Percentiles rank a stretch among this genome's conserved stretches.
Evolutionary conservation across 2,888 invertebrate genomes (phyloP).

Genomic region (Ectemnius cavifrons): DNA sequence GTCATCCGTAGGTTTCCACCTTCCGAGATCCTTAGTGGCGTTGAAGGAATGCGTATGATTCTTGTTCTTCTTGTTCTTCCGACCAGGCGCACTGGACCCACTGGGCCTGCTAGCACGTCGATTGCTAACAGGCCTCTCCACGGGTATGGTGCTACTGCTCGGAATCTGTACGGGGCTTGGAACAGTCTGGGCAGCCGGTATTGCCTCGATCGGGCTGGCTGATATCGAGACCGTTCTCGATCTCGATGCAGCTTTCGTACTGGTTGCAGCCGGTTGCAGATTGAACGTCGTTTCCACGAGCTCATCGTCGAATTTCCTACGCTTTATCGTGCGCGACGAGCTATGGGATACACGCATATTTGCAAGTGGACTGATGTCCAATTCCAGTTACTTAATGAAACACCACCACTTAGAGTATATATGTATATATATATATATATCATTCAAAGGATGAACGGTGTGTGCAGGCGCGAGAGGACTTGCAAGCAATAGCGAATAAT

Average conservation of each 20-base stretch:
- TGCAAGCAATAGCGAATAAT: not conserved
- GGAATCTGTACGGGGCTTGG: conserved; percentile 68
- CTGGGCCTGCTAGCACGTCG: conserved; percentile 71
- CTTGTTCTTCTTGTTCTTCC: conserved; percentile 79
- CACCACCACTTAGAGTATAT: not conserved
- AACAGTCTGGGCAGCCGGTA: conserved; percentile 64
- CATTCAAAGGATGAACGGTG: too few relatives aligned
- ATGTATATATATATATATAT: not conserved
- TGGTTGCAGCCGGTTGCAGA: conserved; percentile 72
- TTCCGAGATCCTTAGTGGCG: conserved; percentile 90
- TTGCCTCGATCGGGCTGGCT: conserved; percentile 66
- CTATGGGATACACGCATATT: conserved; percentile 77
- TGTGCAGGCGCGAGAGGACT: too few relatives aligned
- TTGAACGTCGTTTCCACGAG: conserved; percentile 86
- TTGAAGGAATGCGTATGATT: conserved; percentile 83
- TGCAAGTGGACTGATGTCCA: not conserved
- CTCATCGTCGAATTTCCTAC: conserved; percentile 98
- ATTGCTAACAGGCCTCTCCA: conserved; percentile 66
- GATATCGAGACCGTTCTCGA: conserved; percentile 71
- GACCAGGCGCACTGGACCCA: conserved; percentile 71
- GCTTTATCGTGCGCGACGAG: conserved; percentile 95
- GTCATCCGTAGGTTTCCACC: conserved; percentile 99
- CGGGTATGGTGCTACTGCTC: conserved; percentile 64
- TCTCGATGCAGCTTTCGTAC: conserved; percentile 71
- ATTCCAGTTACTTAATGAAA: conserved; percentile 3